Conservation (phyloP, 2,888 invertebrate species). For the Apotomis turbidana region DNA sequence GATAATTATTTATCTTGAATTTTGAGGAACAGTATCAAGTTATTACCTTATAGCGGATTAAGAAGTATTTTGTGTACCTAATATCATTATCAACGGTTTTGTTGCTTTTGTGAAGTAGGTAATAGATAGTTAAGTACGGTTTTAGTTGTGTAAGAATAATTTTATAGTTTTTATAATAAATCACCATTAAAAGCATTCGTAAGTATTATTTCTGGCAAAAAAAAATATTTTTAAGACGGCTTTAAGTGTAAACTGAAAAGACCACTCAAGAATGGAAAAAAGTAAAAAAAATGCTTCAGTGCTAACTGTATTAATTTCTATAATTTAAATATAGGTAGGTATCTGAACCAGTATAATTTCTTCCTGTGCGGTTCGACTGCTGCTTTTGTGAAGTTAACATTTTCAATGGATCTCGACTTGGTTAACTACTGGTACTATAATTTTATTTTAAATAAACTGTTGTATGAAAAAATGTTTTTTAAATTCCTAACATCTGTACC, state of each 20-base stretch:
- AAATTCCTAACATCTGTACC: constrained; percentile 8
- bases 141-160: constrained; percentile 20
- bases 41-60: too few relatives aligned
- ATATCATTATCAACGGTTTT: neutral
- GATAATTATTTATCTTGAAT: neutral
- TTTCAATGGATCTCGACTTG: constrained; percentile 41
- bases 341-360: neutral
- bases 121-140: neutral
- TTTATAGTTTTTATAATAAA: constrained; percentile 27
- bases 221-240: neutral
- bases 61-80: neutral
- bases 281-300: too few relatives aligned
- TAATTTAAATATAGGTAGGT: too few relatives aligned
- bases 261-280: constrained; percentile 15
- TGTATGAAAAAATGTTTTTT: constrained; percentile 43
- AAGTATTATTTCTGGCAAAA: neutral
- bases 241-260: constrained; percentile 1
- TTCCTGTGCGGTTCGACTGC: constrained; percentile 21
- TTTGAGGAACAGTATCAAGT: neutral
- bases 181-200: neutral
- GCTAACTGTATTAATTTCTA: too few relatives aligned
- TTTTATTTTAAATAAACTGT: constrained; percentile 48
- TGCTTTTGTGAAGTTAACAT: constrained; percentile 31
- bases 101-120: constrained; percentile 2
- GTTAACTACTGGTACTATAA: constrained; percentile 29